Conservation (phyloP, 2,113 vertebrate genomes). For the Leucosticte australis region DNA sequence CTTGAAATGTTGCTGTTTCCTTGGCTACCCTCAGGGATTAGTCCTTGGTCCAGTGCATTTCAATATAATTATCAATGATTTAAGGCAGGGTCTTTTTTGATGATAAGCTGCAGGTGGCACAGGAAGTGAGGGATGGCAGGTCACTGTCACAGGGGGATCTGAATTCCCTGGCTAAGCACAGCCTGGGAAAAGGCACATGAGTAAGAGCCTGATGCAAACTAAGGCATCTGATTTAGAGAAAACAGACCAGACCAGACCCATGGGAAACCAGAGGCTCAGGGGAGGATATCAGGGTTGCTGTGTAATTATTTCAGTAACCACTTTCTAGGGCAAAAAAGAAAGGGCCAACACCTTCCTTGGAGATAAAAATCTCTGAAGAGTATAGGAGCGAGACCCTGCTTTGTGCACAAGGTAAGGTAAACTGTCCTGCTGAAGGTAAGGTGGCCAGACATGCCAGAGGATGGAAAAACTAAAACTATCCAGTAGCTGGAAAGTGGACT, state of each 20-base stretch:
- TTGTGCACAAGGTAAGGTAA: neutral
- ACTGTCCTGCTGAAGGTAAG: neutral
- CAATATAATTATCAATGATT: neutral
- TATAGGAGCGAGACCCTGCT: accelerated
- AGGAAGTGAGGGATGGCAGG: neutral
- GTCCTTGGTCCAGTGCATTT: neutral
- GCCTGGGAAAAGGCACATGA: neutral
- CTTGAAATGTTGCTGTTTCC: neutral
- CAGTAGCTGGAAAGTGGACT: neutral
- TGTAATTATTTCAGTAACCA: neutral
- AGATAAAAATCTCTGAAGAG: neutral
- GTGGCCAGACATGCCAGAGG: accelerated
- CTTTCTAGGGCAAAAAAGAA: neutral
- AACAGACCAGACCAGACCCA: neutral
- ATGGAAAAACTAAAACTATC: neutral
- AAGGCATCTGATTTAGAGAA: neutral
- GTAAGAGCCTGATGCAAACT: neutral
- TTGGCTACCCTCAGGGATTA: neutral
- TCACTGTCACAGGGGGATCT: accelerated
- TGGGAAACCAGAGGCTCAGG: neutral
- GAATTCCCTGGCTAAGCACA: neutral
- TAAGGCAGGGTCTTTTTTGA: neutral
- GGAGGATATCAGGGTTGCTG: accelerated
- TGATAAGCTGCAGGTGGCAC: neutral
- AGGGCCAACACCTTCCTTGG: accelerated